Conservation (phyloP, 1,140 invertebrate species). For the Drosophila sulfurigaster region DNA sequence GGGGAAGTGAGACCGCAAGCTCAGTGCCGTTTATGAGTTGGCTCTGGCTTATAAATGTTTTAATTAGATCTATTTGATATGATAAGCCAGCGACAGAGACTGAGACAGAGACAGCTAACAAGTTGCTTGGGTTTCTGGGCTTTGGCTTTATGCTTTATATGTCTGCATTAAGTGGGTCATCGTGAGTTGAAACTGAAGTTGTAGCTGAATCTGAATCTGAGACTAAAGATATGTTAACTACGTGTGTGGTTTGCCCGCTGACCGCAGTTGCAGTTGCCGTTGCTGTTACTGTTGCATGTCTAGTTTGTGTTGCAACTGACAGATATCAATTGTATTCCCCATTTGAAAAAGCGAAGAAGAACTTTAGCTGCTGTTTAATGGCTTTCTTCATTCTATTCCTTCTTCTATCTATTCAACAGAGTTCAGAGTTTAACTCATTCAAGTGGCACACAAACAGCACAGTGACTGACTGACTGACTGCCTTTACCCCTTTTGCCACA, state of each 20-base stretch:
- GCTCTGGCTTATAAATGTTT: constrained; percentile 79
- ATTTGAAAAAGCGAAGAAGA: not conserved
- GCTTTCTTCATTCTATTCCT: constrained; percentile 8
- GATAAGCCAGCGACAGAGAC: constrained; percentile 69
- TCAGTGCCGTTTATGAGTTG: constrained; percentile 71
- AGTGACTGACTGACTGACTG: constrained; percentile 62
- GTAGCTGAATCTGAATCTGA: constrained; percentile 13
- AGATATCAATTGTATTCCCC: constrained; percentile 7
- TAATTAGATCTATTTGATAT: constrained; percentile 80
- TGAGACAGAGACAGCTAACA: constrained; percentile 64
- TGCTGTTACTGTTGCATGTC: not conserved
- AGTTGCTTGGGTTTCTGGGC: constrained; percentile 66
- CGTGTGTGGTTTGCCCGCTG: not conserved
- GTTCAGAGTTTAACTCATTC: constrained; percentile 75
- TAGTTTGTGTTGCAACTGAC: constrained; percentile 32
- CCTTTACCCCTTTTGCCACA: constrained; percentile 11
- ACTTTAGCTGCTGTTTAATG: constrained; percentile 30
- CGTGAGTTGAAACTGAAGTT: constrained; percentile 30
- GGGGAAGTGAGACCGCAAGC: constrained; percentile 52
- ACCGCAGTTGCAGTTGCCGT: constrained; percentile 17
- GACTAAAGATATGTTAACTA: not conserved
- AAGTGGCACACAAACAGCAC: constrained; percentile 56
- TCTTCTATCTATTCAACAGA: constrained; percentile 35
- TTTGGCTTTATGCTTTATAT: constrained; percentile 64
- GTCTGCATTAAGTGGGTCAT: constrained; percentile 68